phyloP scores from a whole-genome alignment of 37 sponge, comb jelly and placozoan genomes.

The Hormiphora californensis region DNA sequence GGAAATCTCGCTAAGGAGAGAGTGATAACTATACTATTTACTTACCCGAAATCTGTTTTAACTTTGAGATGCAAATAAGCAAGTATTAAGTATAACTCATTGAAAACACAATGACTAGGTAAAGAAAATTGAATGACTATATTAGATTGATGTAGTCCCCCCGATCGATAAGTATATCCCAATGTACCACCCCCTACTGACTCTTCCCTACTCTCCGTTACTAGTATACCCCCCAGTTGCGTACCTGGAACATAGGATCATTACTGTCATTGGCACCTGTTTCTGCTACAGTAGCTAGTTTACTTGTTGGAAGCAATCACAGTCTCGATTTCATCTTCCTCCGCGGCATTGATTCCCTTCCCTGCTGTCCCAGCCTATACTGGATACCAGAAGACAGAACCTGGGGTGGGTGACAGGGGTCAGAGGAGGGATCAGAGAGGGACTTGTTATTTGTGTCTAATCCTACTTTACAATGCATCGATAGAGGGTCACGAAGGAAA shows the following conservation, averaged over 20 bases:
- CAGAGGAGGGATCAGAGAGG: background rate
- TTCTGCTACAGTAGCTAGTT: slow-evolving; percentile 39
- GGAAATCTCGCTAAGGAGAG: slow-evolving; percentile 24
- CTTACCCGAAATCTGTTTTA: too few species aligned
- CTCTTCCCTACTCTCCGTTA: background rate
- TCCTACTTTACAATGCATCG: too few species aligned
- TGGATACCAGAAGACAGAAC: slow-evolving; percentile 70
- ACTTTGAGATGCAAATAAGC: too few species aligned
- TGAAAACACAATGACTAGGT: too few species aligned
- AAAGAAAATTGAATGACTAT: too few species aligned
- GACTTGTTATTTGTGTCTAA: too few species aligned
- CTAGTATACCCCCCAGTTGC: background rate
- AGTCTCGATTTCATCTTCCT: background rate
- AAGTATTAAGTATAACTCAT: too few species aligned
- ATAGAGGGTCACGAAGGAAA: too few species aligned
- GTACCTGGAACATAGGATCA: slow-evolving; percentile 33
- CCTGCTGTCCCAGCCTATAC: slow-evolving; percentile 76
- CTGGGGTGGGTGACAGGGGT: background rate
- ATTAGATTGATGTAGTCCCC: too few species aligned
- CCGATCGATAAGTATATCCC: too few species aligned
- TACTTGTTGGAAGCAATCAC: slow-evolving; percentile 7
- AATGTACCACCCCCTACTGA: too few species aligned
- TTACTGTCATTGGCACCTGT: background rate
- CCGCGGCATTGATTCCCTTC: slow-evolving; percentile 64
- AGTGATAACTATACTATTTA: too few species aligned